phyloP scores from a whole-genome alignment of 2,888 invertebrate genomes.

The Monochamus alternatus region DNA sequence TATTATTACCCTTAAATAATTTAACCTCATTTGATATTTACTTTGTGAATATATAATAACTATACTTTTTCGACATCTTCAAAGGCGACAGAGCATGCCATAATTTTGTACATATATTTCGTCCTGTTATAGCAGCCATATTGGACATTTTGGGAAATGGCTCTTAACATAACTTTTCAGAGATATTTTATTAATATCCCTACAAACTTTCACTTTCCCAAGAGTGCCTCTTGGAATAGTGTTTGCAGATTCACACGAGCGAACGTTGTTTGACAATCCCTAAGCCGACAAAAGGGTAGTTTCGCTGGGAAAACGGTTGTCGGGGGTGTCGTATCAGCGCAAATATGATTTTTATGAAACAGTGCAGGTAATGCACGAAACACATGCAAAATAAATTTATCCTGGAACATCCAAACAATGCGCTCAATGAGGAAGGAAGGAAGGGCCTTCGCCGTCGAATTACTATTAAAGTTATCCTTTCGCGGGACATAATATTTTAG shows the following conservation, averaged over 20 bases:
- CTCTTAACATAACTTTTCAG: too few species aligned
- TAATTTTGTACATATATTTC: too few species aligned
- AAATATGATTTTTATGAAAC: slow-evolving; percentile 14
- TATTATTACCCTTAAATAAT: too few species aligned
- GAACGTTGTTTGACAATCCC: not conserved
- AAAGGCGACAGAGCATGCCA: too few species aligned
- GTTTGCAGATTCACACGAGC: too few species aligned
- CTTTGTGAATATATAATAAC: slow-evolving; percentile 16
- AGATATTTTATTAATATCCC: too few species aligned
- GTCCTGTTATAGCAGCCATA: too few species aligned
- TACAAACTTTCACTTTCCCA: too few species aligned
- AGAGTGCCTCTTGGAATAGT: too few species aligned
- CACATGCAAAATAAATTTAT: slow-evolving; percentile 11
- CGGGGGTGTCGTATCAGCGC: not conserved
- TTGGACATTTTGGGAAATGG: too few species aligned
- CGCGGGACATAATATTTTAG: not conserved
- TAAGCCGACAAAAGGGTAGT: not conserved
- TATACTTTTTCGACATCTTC: slow-evolving; percentile 30
- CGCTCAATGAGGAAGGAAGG: not conserved
- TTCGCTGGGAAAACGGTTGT: not conserved
- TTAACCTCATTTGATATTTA: too few species aligned
- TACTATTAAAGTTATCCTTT: not conserved
- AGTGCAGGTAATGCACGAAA: not conserved
- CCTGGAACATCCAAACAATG: not conserved
- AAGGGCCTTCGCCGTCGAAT: not conserved